Conservation (phyloP, 2,888 invertebrate genomes). For the Aethes cnicana region DNA sequence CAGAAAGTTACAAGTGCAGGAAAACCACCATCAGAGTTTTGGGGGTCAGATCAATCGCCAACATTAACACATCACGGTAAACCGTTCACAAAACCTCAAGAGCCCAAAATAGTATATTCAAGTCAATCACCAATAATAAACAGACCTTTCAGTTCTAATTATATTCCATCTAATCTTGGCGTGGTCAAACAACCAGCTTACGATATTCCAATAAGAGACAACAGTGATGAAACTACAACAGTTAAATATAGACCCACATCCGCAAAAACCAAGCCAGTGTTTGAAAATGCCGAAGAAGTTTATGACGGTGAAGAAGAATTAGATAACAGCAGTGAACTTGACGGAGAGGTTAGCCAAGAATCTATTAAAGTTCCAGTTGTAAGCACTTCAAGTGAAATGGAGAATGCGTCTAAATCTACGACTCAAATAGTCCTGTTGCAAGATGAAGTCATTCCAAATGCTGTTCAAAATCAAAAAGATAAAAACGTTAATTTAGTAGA, state of each 20-base stretch:
- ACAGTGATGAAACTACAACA: conserved; percentile 65
- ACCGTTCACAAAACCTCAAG: conserved; percentile 61
- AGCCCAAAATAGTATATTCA: conserved; percentile 43
- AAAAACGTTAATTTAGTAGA: conserved; percentile 44
- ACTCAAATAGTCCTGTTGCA: conserved; percentile 51
- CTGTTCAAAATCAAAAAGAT: conserved; percentile 35
- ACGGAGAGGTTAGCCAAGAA: conserved; percentile 73
- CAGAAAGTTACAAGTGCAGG: conserved; percentile 67
- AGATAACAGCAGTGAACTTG: conserved; percentile 52
- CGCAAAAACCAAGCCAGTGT: conserved; percentile 57
- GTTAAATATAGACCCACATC: conserved; percentile 39
- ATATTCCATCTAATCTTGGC: conserved; percentile 63
- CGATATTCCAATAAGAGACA: conserved; percentile 73
- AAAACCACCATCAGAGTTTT: conserved; percentile 67
- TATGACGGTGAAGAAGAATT: conserved; percentile 69
- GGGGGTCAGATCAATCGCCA: conserved; percentile 45
- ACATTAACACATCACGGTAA: conserved; percentile 53
- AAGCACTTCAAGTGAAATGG: conserved; percentile 59
- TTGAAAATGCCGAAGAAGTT: conserved; percentile 73
- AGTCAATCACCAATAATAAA: conserved; percentile 47
- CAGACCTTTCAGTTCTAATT: conserved; percentile 56
- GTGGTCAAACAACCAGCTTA: conserved; percentile 65
- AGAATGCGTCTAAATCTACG: conserved; percentile 42
- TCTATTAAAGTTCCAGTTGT: conserved; percentile 75
- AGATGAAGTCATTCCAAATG: conserved; percentile 49